Base-by-base conservation (phyloP, 2,888 invertebrate genomes). In the Rhyacophila evoluta region DNA sequence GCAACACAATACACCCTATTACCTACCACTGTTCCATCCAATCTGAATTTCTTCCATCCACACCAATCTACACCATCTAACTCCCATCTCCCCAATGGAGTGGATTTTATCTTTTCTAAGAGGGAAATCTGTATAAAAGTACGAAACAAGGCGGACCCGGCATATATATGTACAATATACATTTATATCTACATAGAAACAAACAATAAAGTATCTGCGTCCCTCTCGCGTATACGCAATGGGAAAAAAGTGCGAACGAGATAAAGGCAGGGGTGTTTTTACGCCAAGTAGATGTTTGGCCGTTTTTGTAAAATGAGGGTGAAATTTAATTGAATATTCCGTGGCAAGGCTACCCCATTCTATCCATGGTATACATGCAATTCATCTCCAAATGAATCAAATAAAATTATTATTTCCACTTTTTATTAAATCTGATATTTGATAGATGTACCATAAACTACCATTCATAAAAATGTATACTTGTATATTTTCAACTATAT, bases 321-420 rank as follows among this genome's bases (percentile, higher is more conserved):
- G 77, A 68, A 77, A 77, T 81, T 79, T 79, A 81, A 79, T 81
- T 79, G 79, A 81, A 79, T 81, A 79, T 81, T 79, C 75, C 72
- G 72, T 25, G 78, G 74, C 25, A 28, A 28, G 73, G 72, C 25
- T 33, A 33, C 33, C 29, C 29, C 69, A 12, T 29, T 69, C 10
- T 69, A n/a, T 28, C 12, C n/a, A 69, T 28, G 11, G 28, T 69
- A 6, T 10, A 11, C 2, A 11, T 27, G 10, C 12, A 11, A 69
- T 69, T 69, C 28, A 15, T n/a, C 28, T 33, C 29, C 29, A 33
- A 6, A 33, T n/a, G n/a, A n/a, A n/a, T n/a, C n/a, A n/a, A n/a
- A n/a, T n/a, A n/a, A n/a, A n/a, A n/a, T n/a, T n/a, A n/a, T n/a
- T n/a, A n/a, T n/a, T n/a, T n/a, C n/a, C n/a, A n/a, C n/a, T n/a